Percentiles rank a stretch among this genome's conserved stretches.
phyloP scores from a whole-genome alignment of 2,888 invertebrate genomes.

The Watsonalla cultraria region DNA sequence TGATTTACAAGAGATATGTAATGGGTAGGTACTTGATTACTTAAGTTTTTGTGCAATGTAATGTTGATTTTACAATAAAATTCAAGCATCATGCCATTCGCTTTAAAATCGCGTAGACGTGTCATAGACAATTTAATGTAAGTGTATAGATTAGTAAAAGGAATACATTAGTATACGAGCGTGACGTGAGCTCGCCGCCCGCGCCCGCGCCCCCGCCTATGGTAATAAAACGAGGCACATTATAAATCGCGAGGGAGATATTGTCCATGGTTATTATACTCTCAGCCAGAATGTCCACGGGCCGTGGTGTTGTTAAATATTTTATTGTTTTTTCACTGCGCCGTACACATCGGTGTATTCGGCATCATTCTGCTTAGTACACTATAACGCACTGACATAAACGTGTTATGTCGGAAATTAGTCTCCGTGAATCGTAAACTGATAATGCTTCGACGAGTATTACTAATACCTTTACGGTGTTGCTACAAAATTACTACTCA shows the following conservation, averaged over 20 bases:
- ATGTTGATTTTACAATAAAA: too few relatives aligned
- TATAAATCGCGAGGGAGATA: constrained; percentile 67
- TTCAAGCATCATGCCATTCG: too few relatives aligned
- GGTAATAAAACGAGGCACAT: constrained; percentile 67
- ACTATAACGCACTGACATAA: constrained; percentile 39
- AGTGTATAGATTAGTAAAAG: background rate
- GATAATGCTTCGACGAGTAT: background rate
- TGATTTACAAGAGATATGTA: too few relatives aligned
- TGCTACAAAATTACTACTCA: too few relatives aligned
- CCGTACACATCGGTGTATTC: constrained; percentile 52
- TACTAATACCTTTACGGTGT: background rate
- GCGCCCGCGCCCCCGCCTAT: too few relatives aligned
- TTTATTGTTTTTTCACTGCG: constrained; percentile 67
- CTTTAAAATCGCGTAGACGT: too few relatives aligned
- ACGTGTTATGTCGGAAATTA: constrained; percentile 39
- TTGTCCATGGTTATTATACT: constrained; percentile 53
- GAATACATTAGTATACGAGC: background rate
- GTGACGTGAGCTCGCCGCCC: constrained; percentile 21
- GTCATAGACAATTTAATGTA: background rate
- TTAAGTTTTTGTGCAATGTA: too few relatives aligned
- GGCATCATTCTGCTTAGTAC: constrained; percentile 53
- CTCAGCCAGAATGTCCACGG: constrained; percentile 40
- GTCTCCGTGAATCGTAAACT: constrained; percentile 20
- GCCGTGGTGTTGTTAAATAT: constrained; percentile 63
- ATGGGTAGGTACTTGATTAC: too few relatives aligned